Evolutionary conservation across 2,888 invertebrate species (phyloP), one percentile per base, ranked within the genome.

Genomic region (Esperia sulphurella): DNA sequence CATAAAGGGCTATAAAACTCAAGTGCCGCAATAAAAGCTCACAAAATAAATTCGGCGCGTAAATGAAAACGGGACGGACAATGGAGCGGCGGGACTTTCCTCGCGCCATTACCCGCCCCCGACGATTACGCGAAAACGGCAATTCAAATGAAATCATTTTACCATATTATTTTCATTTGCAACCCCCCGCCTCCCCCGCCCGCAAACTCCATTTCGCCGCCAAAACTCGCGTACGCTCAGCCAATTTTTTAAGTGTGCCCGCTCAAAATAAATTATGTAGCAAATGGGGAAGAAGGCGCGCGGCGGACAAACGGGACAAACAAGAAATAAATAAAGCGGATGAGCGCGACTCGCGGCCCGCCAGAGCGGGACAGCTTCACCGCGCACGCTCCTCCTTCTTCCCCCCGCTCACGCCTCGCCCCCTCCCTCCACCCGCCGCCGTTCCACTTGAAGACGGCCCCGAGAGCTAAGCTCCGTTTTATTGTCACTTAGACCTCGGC

Each of bases 231-330:
- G 75, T 75, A 73, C 73, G 68, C 70, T 67, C 71, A 8, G 71
- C 74, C 89, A 87, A 88, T 88, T 89, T 89, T 88, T 89, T 86
- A 87, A 88, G 82, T 84, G 88, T 84, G 70, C 79, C 76, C 80
- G 83, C 75, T 79, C 71, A 81, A 86, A 86, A 88, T 89, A 84
- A 88, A 88, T 88, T 88, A 88, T 88, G 85, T 84, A 88, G 83
- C 71, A 72, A 77, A 79, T 75, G 76, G 69, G 75, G 75, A 71
- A 73, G 79, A 75, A 69, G 70, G 65, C 63, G 74, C 68, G 73
- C 64, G 68, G 70, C 75, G 82, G 80, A 83, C 85, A 84, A 85
- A 82, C 80, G 51, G 45, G 51, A 45, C 51, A 51, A 51, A 51
- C 51, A 48, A 51, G 51, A 51, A 82, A 80, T 83, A 78, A 83